Base-by-base conservation (phyloP, 2,113 vertebrate genomes). In the Forbesichthys papilliferus region DNA sequence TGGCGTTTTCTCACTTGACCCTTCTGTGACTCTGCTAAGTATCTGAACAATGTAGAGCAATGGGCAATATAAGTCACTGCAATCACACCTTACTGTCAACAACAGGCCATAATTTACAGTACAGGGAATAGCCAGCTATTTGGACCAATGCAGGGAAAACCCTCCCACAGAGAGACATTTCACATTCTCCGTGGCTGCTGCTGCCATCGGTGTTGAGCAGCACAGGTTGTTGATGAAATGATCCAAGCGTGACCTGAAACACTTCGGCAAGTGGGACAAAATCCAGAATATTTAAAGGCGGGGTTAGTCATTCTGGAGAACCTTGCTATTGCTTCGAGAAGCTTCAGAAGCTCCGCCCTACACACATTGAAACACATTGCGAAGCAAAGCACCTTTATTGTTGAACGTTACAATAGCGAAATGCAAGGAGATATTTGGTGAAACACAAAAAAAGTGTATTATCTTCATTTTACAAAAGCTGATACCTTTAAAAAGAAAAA, bases 21-120 rank as follows among this genome's bases (percentile, higher is more conserved):
- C 81, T 77, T 87, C 56, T 33, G 42, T 90, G 87, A 91, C 86
- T 88, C 85, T 60, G 69, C 69, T 80, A 86, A 84, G 86, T 10
- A 77, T 79, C 68, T 12, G 27, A 69, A 79, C 81, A 74, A 83
- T 78, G 74, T 66, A 77, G 84, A 86, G 80, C 73, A 75, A 88
- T 90, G 80, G 85, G 51, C 73, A 78, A 83, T 87, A 73, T 84
- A 77, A 77, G 66, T 76, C 83, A 61, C 71, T n/a, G 76, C 84
- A 86, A 86, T 84, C 79, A 75, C 88, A 84, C 83, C 84, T 79
- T 57, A 67, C 80, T 82, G 82, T 84, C 85, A 86, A 82, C 82
- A 76, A 73, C 42, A 33, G 82, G 80, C 82, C 69, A 88, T 86
- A 85, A 86, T 81, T 79, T 83, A 65, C 5, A 66, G 66, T 83